These are phyloP conservation scores for Apocrypta bakeri DNA, from an alignment of 1,140 invertebrate species.

Conservation along the genomic window DNA sequence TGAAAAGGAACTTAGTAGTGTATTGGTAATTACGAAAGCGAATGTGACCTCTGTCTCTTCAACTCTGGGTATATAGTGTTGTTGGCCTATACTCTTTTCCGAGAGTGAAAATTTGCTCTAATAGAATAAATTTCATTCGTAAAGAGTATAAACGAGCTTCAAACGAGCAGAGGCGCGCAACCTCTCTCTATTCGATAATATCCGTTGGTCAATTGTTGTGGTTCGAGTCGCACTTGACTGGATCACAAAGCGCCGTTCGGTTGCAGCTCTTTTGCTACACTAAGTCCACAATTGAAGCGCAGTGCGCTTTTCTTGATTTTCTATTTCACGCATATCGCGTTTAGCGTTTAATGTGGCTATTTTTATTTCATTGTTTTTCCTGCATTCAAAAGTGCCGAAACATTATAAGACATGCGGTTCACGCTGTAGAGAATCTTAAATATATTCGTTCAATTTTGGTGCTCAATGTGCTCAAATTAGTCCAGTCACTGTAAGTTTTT, in stretches of 20 bases:
- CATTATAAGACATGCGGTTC: no score
- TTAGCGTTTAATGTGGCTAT: not conserved
- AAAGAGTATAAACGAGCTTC: slow-evolving; percentile 4
- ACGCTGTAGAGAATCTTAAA: no score
- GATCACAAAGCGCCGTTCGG: not conserved
- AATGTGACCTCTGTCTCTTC: no score
- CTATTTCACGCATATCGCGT: not conserved
- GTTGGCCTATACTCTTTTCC: no score
- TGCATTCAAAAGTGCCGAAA: not conserved
- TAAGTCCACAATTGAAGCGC: not conserved
- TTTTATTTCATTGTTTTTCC: not conserved
- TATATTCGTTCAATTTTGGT: no score
- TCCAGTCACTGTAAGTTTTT: no score
- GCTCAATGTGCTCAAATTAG: no score
- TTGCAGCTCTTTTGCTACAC: not conserved
- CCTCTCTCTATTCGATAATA: slow-evolving; percentile 30
- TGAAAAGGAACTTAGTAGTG: no score
- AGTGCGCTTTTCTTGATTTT: not conserved
- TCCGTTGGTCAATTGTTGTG: slow-evolving; percentile 17
- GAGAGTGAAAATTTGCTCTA: no score
- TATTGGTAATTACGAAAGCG: no score
- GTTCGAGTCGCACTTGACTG: not conserved
- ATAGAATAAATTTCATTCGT: no score
- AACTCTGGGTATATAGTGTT: no score
- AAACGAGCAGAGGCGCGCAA: not conserved